A percentile compares a stretch with the other conserved stretches of the same genome.
These are phyloP conservation scores for Notocelia uddmanniana DNA, from an alignment of 2,888 invertebrate species.

Conservation along the genomic window DNA sequence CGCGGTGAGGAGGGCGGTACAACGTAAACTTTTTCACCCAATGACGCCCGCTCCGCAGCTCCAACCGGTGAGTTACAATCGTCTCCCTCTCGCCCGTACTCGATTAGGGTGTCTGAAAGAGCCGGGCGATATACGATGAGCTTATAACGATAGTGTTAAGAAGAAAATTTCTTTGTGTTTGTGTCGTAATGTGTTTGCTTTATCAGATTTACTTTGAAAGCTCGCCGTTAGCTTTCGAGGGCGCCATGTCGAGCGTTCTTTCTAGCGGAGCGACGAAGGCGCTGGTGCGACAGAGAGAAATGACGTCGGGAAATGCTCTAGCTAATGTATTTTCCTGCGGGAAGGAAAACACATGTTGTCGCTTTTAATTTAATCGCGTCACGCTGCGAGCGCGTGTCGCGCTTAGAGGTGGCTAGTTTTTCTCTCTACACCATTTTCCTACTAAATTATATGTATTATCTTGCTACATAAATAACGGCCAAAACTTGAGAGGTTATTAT, in stretches of 20 bases:
- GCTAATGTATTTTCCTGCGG: conserved; percentile 86
- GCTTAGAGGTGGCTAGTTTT: conserved; percentile 55
- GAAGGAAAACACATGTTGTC: conserved; percentile 85
- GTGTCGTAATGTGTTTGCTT: conserved; percentile 82
- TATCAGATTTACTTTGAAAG: conserved; percentile 86
- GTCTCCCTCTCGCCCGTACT: conserved; percentile 61
- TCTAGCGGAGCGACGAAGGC: conserved; percentile 50
- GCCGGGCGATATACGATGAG: conserved; percentile 54
- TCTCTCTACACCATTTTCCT: conserved; percentile 50
- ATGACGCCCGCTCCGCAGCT: conserved; percentile 62
- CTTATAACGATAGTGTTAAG: conserved; percentile 63
- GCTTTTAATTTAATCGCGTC: conserved; percentile 85
- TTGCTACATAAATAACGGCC: conserved; percentile 42
- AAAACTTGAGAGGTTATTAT: conserved; percentile 42
- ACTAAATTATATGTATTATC: conserved; percentile 47
- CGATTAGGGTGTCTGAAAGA: conserved; percentile 53
- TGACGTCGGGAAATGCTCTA: conserved; percentile 76
- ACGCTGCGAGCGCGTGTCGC: conserved; percentile 78
- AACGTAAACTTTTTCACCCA: conserved; percentile 77
- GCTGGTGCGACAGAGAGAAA: conserved; percentile 62
- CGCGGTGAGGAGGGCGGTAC: conserved; percentile 75
- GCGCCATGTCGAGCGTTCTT: conserved; percentile 67
- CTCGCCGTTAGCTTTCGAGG: conserved; percentile 80
- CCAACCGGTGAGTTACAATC: conserved; percentile 50
- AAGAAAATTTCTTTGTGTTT: conserved; percentile 82